Evolutionary conservation across 2,888 invertebrate genomes (phyloP).

Genomic region (Caenorhabditis zanzibari): DNA sequence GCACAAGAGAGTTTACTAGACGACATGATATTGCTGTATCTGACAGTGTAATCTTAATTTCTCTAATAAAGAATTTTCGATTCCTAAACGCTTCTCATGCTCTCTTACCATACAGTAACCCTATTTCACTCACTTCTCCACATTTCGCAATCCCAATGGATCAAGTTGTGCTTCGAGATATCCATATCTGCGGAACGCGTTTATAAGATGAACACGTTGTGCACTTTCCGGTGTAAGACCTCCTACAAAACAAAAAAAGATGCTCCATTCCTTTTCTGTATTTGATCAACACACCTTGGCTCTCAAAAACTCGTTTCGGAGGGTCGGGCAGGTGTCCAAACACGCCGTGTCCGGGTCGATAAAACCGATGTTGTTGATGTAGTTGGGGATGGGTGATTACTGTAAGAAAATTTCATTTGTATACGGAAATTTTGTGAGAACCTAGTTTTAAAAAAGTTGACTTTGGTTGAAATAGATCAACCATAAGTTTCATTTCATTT

Average conservation of each 20-base stretch:
- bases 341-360: slow-evolving; percentile 71
- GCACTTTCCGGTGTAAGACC: slow-evolving; percentile 70
- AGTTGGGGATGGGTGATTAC: slow-evolving; percentile 10
- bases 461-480: too few species aligned
- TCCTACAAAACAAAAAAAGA: slow-evolving; percentile 49
- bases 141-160: slow-evolving; percentile 76
- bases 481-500: too few species aligned
- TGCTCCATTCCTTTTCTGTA: slow-evolving; percentile 15
- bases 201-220: slow-evolving; percentile 79
- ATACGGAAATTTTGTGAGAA: too few species aligned
- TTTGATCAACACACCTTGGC: slow-evolving; percentile 60
- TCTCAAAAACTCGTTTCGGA: slow-evolving; percentile 72
- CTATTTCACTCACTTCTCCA: slow-evolving; percentile 65
- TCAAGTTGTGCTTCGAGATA: slow-evolving; percentile 81
- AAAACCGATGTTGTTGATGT: slow-evolving; percentile 60
- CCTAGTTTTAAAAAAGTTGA: too few species aligned
- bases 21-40: slow-evolving; percentile 24
- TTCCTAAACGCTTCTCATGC: neutral
- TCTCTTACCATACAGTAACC: too few species aligned
- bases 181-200: slow-evolving; percentile 81
- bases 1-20: slow-evolving; percentile 63
- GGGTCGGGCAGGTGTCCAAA: slow-evolving; percentile 76
- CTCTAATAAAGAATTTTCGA: slow-evolving; percentile 36
- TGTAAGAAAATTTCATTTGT: slow-evolving; percentile 1
- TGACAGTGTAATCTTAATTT: slow-evolving; percentile 23